A percentile compares a stretch with the other conserved stretches of the same genome.
Conservation (phyloP, 2,888 invertebrate species). For the Silvanus unidentatus region DNA sequence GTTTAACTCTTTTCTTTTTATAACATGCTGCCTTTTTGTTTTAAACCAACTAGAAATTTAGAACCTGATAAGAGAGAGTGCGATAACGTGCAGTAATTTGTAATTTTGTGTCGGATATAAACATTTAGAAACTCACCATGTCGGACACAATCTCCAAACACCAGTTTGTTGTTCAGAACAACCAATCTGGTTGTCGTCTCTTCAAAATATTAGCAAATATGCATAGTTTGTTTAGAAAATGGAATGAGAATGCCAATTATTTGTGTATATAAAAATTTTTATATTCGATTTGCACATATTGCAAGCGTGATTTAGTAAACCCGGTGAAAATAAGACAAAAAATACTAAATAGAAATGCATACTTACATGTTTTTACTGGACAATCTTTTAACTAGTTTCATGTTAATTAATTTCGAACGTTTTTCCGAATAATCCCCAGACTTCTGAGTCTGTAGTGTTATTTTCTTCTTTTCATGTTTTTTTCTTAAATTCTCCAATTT, state of each 20-base stretch:
- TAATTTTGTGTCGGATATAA: slow-evolving; percentile 2
- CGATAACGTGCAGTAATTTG: slow-evolving; percentile 16
- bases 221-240: slow-evolving; percentile 10
- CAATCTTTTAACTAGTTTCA: slow-evolving; percentile 67
- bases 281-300: too few species aligned
- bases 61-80: too few species aligned
- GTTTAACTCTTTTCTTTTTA: too few species aligned
- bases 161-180: slow-evolving; percentile 24
- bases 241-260: not conserved
- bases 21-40: too few species aligned
- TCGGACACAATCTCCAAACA: slow-evolving; percentile 26
- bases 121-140: slow-evolving; percentile 23
- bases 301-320: too few species aligned
- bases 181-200: slow-evolving; percentile 18
- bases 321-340: too few species aligned
- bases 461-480: slow-evolving; percentile 74
- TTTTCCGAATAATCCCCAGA: slow-evolving; percentile 58
- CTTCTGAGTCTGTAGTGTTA: slow-evolving; percentile 54
- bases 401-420: slow-evolving; percentile 67
- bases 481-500: slow-evolving; percentile 77
- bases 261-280: too few species aligned
- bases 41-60: too few species aligned
- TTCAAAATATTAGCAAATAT: slow-evolving; percentile 20
- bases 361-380: slow-evolving; percentile 77
- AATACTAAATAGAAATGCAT: too few species aligned